Percentiles rank a stretch among this genome's conserved stretches.
These are phyloP conservation scores for Homarus gammarus DNA, from an alignment of 2,888 invertebrate genomes.

Conservation along the genomic window DNA sequence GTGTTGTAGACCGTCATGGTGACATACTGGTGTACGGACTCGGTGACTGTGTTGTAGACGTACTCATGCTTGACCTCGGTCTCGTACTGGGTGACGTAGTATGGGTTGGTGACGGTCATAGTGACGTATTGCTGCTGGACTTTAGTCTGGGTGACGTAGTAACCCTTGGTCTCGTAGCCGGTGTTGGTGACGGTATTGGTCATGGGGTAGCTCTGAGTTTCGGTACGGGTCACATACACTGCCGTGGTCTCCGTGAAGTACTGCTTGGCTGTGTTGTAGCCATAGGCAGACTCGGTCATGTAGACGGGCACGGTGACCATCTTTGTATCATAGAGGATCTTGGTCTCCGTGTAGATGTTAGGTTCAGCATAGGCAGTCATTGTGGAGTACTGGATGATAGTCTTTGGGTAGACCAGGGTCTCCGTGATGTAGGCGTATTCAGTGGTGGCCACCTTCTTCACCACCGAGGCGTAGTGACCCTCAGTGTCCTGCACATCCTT, in stretches of 20 bases:
- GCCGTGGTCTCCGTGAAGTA: conserved; percentile 74
- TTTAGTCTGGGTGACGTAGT: conserved; percentile 75
- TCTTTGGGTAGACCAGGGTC: conserved; percentile 73
- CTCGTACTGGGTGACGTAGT: conserved; percentile 73
- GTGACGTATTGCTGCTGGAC: conserved; percentile 74
- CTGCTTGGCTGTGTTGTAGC: conserved; percentile 73
- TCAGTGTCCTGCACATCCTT: conserved; percentile 74
- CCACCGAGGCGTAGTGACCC: conserved; percentile 67
- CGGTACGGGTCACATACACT: conserved; percentile 70
- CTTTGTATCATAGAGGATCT: conserved; percentile 74
- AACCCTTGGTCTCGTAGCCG: conserved; percentile 75
- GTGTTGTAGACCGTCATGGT: conserved; percentile 74
- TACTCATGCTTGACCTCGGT: conserved; percentile 72
- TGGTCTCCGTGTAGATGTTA: conserved; percentile 69
- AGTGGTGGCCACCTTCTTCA: conserved; percentile 66
- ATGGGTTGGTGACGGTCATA: conserved; percentile 73
- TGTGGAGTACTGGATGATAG: conserved; percentile 75
- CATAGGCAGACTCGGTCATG: conserved; percentile 72
- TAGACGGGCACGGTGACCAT: conserved; percentile 72
- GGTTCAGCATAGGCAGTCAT: conserved; percentile 76
- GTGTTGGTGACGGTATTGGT: conserved; percentile 71
- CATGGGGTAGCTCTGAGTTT: conserved; percentile 74
- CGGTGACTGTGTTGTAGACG: conserved; percentile 72
- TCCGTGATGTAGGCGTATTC: conserved; percentile 74
- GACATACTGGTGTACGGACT: conserved; percentile 66